Percentiles rank a stretch among this genome's conserved stretches.
Evolutionary conservation across 2,113 vertebrate genomes (phyloP).

Genomic region (Corythornis vintsioides): DNA sequence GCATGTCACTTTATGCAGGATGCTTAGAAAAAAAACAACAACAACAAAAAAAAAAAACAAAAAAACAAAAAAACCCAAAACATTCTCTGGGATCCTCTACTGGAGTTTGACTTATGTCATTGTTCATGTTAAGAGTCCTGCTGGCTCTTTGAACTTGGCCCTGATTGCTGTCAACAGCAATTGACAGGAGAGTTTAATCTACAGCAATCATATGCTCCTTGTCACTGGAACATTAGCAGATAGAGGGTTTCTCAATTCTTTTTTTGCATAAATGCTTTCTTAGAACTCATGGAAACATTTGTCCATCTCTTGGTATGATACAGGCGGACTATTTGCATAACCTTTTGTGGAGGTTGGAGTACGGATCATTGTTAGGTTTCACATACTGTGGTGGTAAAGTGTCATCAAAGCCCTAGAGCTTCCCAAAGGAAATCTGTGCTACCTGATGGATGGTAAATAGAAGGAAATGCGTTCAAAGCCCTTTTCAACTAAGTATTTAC

Average conservation of each 20-base stretch:
- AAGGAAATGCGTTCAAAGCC: background rate
- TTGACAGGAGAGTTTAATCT: background rate
- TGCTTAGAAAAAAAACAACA: background rate
- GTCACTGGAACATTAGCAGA: background rate
- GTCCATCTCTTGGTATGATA: background rate
- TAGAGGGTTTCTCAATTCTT: background rate
- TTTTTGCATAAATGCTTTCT: constrained; percentile 23
- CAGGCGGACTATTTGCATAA: background rate
- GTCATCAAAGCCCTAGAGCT: background rate
- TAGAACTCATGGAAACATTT: background rate
- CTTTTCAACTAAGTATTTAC: background rate
- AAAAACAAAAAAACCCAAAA: background rate
- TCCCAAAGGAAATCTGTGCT: background rate
- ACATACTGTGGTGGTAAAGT: background rate
- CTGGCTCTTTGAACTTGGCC: constrained; percentile 7
- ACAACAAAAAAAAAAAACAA: too few relatives aligned
- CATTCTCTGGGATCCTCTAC: background rate
- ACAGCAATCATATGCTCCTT: background rate
- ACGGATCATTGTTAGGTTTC: background rate
- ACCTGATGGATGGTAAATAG: background rate
- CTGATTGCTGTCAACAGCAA: background rate
- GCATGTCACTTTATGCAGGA: background rate
- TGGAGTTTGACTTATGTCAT: background rate
- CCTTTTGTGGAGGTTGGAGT: background rate
- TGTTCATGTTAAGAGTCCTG: background rate